Base-by-base conservation (phyloP, 2,797 vertebrate species). In the Carapus acus region DNA sequence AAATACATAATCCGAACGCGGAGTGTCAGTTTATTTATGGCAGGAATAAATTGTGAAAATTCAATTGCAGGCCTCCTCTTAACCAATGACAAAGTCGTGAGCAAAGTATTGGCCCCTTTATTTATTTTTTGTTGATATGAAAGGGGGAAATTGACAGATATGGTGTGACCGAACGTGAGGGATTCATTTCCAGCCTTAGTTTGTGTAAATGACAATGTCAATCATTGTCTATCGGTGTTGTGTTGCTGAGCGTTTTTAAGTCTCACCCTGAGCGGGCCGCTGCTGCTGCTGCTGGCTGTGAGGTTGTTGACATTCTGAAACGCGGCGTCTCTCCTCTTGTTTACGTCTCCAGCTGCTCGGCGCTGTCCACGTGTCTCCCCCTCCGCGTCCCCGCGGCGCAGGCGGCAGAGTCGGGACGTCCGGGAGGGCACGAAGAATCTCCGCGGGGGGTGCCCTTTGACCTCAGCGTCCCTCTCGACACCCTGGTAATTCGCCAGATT, bases 331-430 rank as follows among this genome's bases (percentile, higher is more conserved):
- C 42, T 61, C 34, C 54, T 74, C 39, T 71, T 76, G 70, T 81
- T 79, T 66, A 69, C 76, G 43, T 61, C 62, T 50, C 14, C 27
- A 1, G 60, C 45, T 1, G 66, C 58, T 46, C 56, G 72, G 62
- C 71, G 65, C 67, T 73, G 66, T 69, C 51, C 68, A 11, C 46
- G 45, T 11, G 57, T 34, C 4, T 78, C 79, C 2, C 73, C 70
- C 15, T 75, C 76, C 0, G 52, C 4, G n/a, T 79, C 74, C 6
- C 56, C 77, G 8, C 51, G 54, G 29, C 76, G 69, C n/a, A 78
- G 64, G 24, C 76, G 71, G 50, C 81, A 86, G 49, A 88, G 69
- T 22, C 84, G 84, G 43, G 79, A 84, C 0, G 78, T 80, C 53
- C 60, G 79, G n/a, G 78, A 76, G 21, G 73, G 67, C 49, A 66